Evolutionary conservation across 2,797 vertebrate genomes (phyloP), one percentile per base, ranked within the genome.

Genomic region (Euphonia xanthogaster): DNA sequence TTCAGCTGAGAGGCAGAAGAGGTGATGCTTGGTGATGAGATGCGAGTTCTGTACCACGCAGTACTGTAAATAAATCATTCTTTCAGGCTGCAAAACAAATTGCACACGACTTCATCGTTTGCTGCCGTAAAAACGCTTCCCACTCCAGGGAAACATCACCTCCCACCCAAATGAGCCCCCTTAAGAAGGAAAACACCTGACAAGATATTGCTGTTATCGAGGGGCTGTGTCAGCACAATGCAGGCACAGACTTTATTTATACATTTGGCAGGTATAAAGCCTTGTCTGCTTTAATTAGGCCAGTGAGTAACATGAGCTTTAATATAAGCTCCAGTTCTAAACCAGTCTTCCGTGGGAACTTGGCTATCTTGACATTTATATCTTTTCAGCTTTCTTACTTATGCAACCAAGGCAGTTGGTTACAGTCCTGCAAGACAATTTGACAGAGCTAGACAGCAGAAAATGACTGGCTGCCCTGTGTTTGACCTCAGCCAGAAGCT

Each of bases 271-370:
- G 93, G 95, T 97, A 97, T 76, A 94, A 96, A 97, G 87, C 61
- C 83, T 96, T 97, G 90, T 97, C 97, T 97, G 73, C 91, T 97
- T 98, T 98, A 98, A 98, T 98, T 97, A 98, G 97, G 97, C 92
- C 93, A 94, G 54, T 85, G 94, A 97, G 97, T 97, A 98, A 97
- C 92, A 81, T 90, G 95, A 98, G 97, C 95, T 94, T 94, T 94
- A 94, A 93, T 68, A 96, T 94, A 97, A 97, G 94, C 74, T 87
- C 92, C 93, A 91, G 91, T 96, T 97, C 97, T 96, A 95, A 95
- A 96, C 81, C 89, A 97, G 94, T 96, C 96, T 97, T 98, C 97
- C 93, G 81, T 96, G 96, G 92, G 96, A 97, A 95, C 95, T 87
- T 90, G 73, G 84, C 97, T 96, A 97, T 97, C 95, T 97, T 94